A percentile compares a stretch with the other conserved stretches of the same genome.
These are phyloP conservation scores for Galemys pyrenaicus DNA, from an alignment of 2,113 vertebrate genomes.

Conservation along the genomic window DNA sequence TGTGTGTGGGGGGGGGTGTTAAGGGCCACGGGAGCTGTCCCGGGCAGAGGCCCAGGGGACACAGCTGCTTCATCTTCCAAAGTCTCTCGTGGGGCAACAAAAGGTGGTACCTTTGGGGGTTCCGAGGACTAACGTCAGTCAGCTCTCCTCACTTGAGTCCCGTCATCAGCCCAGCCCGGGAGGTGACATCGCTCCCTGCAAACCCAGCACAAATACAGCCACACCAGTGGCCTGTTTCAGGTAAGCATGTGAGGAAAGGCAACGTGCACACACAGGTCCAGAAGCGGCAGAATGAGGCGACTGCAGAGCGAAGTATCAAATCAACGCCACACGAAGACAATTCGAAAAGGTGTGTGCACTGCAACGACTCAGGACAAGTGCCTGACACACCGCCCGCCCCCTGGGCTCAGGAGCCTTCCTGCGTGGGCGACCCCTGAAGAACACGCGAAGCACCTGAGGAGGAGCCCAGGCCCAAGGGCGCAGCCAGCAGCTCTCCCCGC, in stretches of 20 bases:
- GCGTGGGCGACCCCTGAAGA: background rate
- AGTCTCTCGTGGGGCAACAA: background rate
- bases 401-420: background rate
- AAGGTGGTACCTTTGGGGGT: background rate
- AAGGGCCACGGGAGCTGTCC: no score
- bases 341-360: slow-evolving; percentile 65
- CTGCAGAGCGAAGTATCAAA: slow-evolving; percentile 61
- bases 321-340: slow-evolving; percentile 50
- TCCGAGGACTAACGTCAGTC: background rate
- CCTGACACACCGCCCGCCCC: background rate
- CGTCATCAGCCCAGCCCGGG: background rate
- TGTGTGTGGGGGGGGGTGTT: no score
- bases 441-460: background rate
- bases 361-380: background rate
- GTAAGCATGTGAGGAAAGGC: slow-evolving; percentile 66
- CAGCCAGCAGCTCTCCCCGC: background rate
- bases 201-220: slow-evolving; percentile 54
- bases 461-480: background rate
- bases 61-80: slow-evolving; percentile 1
- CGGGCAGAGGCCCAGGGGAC: background rate
- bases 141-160: background rate
- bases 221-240: slow-evolving; percentile 34
- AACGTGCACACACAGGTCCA: background rate
- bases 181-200: slow-evolving; percentile 16
- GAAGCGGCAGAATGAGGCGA: slow-evolving; percentile 41